phyloP scores from a whole-genome alignment of 2,797 vertebrate species.

The Staurois parvus region DNA sequence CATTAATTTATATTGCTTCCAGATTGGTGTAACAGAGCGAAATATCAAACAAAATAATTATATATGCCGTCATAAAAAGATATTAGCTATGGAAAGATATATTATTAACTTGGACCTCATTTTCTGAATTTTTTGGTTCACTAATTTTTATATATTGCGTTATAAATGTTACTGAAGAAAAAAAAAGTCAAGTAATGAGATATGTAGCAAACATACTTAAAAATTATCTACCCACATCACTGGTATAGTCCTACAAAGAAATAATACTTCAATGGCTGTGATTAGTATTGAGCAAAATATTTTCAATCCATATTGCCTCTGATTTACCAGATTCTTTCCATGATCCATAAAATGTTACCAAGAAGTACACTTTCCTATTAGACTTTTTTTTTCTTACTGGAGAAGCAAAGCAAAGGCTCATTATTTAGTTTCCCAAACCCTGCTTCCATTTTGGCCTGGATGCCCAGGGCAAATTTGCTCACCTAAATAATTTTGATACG shows the following conservation, averaged over 20 bases:
- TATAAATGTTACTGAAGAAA: neutral
- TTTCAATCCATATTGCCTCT: no score
- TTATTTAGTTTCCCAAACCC: no score
- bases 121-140: neutral
- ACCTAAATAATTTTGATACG: no score
- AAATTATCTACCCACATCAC: neutral
- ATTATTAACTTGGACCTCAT: conserved; percentile 1
- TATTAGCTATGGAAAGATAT: neutral
- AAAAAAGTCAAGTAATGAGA: neutral
- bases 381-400: no score
- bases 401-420: no score
- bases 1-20: neutral
- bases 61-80: neutral
- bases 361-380: no score
- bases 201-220: neutral
- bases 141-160: neutral
- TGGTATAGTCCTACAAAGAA: neutral
- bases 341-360: no score
- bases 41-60: conserved; percentile 14
- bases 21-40: neutral
- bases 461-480: no score
- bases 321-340: no score
- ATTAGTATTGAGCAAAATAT: no score
- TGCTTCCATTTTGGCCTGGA: no score
- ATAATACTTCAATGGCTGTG: no score